A percentile compares a stretch with the other conserved stretches of the same genome.
These are phyloP conservation scores for Ochotona princeps DNA, from an alignment of 2,113 vertebrate genomes.

Conservation along the genomic window DNA sequence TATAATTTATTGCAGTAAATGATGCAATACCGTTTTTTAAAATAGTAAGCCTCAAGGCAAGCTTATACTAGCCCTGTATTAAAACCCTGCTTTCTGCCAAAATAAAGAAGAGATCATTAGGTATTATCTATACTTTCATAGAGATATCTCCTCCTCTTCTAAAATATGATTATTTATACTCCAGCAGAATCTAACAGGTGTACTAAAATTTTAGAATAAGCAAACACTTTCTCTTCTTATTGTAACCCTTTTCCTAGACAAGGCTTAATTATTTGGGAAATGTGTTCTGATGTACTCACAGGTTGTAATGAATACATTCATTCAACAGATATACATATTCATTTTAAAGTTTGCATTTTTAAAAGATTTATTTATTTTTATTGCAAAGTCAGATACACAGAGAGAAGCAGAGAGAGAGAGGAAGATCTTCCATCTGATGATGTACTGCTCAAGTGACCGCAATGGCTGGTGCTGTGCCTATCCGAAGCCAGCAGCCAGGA, in stretches of 20 bases:
- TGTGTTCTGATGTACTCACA: constrained; percentile 45
- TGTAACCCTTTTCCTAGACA: constrained; percentile 14
- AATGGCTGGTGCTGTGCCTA: too few relatives aligned
- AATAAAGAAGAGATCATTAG: background rate
- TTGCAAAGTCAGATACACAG: too few relatives aligned
- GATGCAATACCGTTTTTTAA: constrained; percentile 35
- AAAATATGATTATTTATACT: constrained; percentile 16
- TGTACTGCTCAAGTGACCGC: too few relatives aligned
- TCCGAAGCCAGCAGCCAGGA: too few relatives aligned
- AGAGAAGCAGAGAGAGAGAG: too few relatives aligned
- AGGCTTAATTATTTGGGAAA: constrained; percentile 57
- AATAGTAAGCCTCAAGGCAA: constrained; percentile 43
- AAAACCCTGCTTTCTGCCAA: background rate
- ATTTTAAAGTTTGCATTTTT: constrained; percentile 63
- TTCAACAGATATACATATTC: constrained; percentile 59
- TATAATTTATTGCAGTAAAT: constrained; percentile 58
- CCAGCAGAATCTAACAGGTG: constrained; percentile 17
- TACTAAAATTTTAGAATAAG: constrained; percentile 51
- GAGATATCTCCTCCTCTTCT: constrained; percentile 20
- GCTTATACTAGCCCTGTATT: constrained; percentile 23
- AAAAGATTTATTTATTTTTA: background rate
- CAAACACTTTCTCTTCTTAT: constrained; percentile 27
- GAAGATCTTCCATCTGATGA: too few relatives aligned
- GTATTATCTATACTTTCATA: constrained; percentile 11
- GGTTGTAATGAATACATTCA: constrained; percentile 61